Evolutionary conservation across 30 jellyfish, hydroid and myxozoan species (phyloP).

Genomic region (Hydractinia symbiolongicarpus): DNA sequence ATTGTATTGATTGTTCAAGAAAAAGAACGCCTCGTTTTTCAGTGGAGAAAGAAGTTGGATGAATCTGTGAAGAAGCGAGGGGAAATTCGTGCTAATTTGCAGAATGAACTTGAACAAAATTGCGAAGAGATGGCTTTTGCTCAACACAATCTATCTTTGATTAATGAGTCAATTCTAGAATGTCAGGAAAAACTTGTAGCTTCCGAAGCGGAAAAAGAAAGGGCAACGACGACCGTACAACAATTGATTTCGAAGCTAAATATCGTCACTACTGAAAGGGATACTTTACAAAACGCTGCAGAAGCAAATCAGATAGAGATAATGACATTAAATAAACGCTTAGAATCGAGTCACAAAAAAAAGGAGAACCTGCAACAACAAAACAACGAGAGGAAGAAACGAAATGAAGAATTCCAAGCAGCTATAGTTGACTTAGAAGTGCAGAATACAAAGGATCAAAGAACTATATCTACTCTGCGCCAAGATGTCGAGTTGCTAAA

Average conservation of each 20-base stretch:
- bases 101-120: constrained; percentile 11
- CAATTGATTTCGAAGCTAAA: background rate
- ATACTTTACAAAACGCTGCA: background rate
- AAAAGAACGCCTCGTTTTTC: constrained; percentile 32
- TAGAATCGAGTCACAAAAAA: background rate
- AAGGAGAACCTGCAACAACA: background rate
- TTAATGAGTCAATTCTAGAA: constrained; percentile 8
- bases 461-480: background rate
- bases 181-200: background rate
- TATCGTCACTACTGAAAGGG: background rate
- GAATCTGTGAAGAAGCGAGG: background rate
- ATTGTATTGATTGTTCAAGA: constrained; percentile 60
- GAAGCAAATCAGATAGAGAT: constrained; percentile 11
- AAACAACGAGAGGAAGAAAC: constrained; percentile 10
- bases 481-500: constrained; percentile 19
- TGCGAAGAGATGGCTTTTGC: constrained; percentile 27
- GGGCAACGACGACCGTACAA: background rate
- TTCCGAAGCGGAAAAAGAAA: constrained; percentile 10
- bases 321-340: background rate
- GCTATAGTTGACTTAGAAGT: background rate
- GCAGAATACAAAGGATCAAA: background rate
- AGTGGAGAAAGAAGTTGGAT: constrained; percentile 22
- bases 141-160: background rate
- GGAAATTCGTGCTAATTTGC: background rate
- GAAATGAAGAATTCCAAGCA: background rate